Conservation (phyloP, 2,797 vertebrate genomes). For the Okamejei kenojei region DNA sequence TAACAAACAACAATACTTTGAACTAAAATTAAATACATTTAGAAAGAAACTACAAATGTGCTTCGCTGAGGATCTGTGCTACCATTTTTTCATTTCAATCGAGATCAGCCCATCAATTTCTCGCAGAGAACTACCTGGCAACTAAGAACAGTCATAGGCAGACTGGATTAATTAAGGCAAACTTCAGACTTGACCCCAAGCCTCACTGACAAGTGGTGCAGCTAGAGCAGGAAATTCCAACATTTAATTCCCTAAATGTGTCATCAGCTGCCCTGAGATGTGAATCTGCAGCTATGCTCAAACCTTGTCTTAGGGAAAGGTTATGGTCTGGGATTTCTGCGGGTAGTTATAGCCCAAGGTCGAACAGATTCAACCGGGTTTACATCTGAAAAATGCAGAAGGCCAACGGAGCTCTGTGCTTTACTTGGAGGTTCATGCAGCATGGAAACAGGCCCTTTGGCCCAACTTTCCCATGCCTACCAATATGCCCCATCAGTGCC, state of each 20-base stretch:
- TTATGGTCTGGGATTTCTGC: background rate
- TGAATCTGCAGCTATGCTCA: background rate
- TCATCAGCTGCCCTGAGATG: background rate
- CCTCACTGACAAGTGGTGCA: background rate
- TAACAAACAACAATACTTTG: background rate
- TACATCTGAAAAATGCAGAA: background rate
- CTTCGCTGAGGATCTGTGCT: background rate
- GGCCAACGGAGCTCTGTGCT: background rate
- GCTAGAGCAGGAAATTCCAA: background rate
- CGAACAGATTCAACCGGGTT: background rate
- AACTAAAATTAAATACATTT: background rate
- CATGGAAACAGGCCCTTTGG: no score
- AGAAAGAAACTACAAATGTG: background rate
- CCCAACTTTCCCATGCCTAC: no score
- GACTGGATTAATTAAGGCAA: background rate
- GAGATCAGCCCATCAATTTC: background rate
- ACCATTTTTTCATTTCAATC: background rate
- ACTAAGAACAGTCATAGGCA: background rate
- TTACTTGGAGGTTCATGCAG: background rate
- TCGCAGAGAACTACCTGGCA: background rate
- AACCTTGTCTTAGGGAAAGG: background rate
- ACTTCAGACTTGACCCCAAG: background rate
- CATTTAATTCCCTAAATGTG: background rate
- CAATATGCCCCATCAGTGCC: no score
- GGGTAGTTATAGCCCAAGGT: background rate